Evolutionary conservation across 2,113 vertebrate genomes (phyloP).

Genomic region (Galemys pyrenaicus): DNA sequence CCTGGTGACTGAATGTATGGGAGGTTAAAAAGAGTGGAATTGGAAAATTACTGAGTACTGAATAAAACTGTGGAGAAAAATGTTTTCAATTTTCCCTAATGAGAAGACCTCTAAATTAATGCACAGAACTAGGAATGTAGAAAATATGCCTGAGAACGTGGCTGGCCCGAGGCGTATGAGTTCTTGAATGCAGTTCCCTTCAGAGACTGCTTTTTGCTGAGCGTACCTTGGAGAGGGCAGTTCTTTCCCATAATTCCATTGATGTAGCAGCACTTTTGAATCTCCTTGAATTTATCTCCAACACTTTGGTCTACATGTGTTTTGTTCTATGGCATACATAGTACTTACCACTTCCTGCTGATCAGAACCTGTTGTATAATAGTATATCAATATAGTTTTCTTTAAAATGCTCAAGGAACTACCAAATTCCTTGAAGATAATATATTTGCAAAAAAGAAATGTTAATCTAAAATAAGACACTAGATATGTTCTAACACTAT

Average conservation of each 20-base stretch:
- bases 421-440: not conserved
- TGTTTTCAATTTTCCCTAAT: not conserved
- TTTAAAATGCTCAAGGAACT: not conserved
- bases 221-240: too few relatives aligned
- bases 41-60: not conserved
- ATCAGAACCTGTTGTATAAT: not conserved
- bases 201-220: accelerated
- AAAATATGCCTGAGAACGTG: not conserved
- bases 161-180: not conserved
- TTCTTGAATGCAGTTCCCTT: not conserved
- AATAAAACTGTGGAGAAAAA: not conserved
- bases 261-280: not conserved
- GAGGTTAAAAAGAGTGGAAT: accelerated
- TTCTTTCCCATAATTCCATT: not conserved
- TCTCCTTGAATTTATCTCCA: not conserved
- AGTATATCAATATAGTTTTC: not conserved
- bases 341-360: not conserved
- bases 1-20: not conserved
- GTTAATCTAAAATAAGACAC: not conserved
- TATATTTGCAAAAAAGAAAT: not conserved
- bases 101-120: not conserved
- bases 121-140: too few relatives aligned
- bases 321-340: not conserved
- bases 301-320: not conserved
- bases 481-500: not conserved